Evolutionary conservation across 2,113 vertebrate genomes (phyloP).

Genomic region (Haplochromis burtoni): DNA sequence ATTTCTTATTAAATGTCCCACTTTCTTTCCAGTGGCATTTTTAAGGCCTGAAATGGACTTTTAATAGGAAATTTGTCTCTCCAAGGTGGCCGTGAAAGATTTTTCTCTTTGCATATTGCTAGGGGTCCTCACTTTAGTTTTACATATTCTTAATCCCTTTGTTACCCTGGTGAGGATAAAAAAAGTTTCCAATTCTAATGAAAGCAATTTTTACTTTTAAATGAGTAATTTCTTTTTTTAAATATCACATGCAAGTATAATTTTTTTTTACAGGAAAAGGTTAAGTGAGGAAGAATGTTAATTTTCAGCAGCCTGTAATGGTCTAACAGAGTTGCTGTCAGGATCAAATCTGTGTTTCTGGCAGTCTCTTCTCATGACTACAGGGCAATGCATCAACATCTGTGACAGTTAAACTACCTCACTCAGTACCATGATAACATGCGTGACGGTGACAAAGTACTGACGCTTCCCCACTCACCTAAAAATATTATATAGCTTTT

Average conservation of each 20-base stretch:
- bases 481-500: not conserved
- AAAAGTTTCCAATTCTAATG: not conserved
- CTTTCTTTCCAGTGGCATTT: not conserved
- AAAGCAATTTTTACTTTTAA: not conserved
- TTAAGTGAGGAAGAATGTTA: not conserved
- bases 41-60: slow-evolving; percentile 21
- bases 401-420: not conserved
- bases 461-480: not conserved
- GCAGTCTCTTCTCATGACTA: not conserved
- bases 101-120: not conserved
- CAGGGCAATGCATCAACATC: not conserved
- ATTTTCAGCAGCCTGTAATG: not conserved
- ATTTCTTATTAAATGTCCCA: not conserved
- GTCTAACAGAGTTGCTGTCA: not conserved
- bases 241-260: not conserved
- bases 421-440: not conserved
- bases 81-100: slow-evolving; percentile 13
- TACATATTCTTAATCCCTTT: not conserved
- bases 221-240: not conserved
- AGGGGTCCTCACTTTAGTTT: not conserved
- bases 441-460: not conserved
- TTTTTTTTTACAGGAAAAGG: not conserved
- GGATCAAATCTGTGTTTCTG: not conserved
- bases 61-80: slow-evolving; percentile 25
- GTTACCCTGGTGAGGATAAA: not conserved